Base-by-base conservation (phyloP, 53 echinoderm and acorn worm species). In the Henricia sp. region DNA sequence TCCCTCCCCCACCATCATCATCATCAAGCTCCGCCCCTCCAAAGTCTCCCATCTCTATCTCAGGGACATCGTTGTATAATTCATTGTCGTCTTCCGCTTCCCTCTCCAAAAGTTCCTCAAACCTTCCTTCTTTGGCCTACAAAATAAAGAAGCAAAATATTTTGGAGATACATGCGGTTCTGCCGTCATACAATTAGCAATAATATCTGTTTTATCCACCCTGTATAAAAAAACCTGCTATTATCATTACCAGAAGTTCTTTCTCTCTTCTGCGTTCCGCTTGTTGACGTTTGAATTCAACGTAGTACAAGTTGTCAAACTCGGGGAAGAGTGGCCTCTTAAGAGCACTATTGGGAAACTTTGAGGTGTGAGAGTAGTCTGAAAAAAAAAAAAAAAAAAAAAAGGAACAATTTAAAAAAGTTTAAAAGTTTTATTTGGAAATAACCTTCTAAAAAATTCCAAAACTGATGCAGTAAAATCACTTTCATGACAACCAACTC, bases 351-450 rank as follows among this genome's bases (percentile, higher is more conserved):
- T 71, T 77, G 16, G 96, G 96, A 6, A 96, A 82, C 82, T 96
- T 96, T 36, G 89, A 84, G 1, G 91, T 71, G 33, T 91, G 89
- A 17, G 96, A 91, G 42, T 86, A 94, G 67, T 94, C 96, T 96
- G 59, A 20, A 52, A 35, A 19, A 4, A 8, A 20, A 25, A 69
- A 0, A 58, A 40, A 17, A 44, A 72, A 77, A 52, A 44, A 2
- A 66, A 65, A 6, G 23, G 20, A 74, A 20, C 3, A 55, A 74
- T 51, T 21, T n/a, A n/a, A n/a, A n/a, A n/a, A n/a, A n/a, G n/a
- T n/a, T n/a, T n/a, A n/a, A n/a, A n/a, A n/a, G n/a, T n/a, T n/a
- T n/a, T n/a, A n/a, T n/a, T n/a, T n/a, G n/a, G n/a, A n/a, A n/a
- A n/a, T n/a, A n/a, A n/a, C n/a, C n/a, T n/a, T n/a, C n/a, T n/a